Percentiles rank a stretch among this genome's conserved stretches.
These are phyloP conservation scores for Chloroclystis v-ata DNA, from an alignment of 2,888 invertebrate species.

Conservation along the genomic window DNA sequence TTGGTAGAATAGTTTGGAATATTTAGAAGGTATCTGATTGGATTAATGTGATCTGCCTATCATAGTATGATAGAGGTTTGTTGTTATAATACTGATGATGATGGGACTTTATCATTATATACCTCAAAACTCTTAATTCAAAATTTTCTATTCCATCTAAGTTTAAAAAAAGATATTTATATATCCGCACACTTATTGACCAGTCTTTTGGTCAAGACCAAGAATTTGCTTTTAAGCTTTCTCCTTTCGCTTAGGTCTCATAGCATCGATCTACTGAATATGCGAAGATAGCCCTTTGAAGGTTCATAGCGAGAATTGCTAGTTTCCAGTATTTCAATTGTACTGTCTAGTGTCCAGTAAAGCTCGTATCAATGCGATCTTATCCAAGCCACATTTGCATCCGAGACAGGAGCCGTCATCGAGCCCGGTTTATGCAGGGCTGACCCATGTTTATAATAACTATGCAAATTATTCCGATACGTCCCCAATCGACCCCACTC, in stretches of 20 bases:
- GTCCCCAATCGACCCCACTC: slow-evolving; percentile 59
- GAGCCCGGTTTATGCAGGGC: slow-evolving; percentile 64
- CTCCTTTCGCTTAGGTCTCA: too few species aligned
- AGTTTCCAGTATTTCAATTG: background rate
- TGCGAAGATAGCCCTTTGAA: background rate
- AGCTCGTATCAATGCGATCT: slow-evolving; percentile 33
- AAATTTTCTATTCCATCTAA: too few species aligned
- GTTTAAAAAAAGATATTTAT: too few species aligned
- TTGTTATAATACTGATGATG: too few species aligned
- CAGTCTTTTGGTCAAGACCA: too few species aligned
- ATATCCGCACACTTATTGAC: too few species aligned
- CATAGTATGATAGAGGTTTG: too few species aligned
- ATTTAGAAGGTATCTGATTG: background rate
- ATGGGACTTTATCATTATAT: too few species aligned
- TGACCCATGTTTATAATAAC: slow-evolving; percentile 76
- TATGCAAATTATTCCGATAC: slow-evolving; percentile 75
- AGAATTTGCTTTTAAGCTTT: too few species aligned
- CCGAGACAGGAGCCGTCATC: slow-evolving; percentile 63
- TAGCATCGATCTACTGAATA: too few species aligned
- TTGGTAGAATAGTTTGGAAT: slow-evolving; percentile 32
- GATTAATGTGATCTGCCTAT: too few species aligned
- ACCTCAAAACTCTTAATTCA: too few species aligned
- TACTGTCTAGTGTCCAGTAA: background rate
- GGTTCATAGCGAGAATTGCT: background rate
- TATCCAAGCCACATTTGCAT: slow-evolving; percentile 54